Base-by-base conservation (phyloP, 1,140 invertebrate species). In the Planococcus citri region DNA sequence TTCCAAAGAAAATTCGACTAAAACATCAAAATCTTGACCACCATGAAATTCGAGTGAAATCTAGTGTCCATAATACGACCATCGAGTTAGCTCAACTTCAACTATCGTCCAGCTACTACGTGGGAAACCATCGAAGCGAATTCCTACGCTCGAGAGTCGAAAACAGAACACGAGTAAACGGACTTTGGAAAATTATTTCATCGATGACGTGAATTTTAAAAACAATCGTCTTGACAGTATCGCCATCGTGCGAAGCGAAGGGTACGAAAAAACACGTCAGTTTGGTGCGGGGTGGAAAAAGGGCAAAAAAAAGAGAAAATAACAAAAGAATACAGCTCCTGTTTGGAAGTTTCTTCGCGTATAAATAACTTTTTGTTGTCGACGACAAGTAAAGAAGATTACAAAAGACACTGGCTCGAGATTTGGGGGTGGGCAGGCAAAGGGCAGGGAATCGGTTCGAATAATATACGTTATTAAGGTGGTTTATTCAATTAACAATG, bases 401-500 rank as follows among this genome's bases (percentile, higher is more conserved):
- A 51, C 41, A 51, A 51, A 51, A 51, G 41, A 51, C 41, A 51
- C 12, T 51, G 41, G 12, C 41, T n/a, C n/a, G n/a, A n/a, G n/a
- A n/a, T n/a, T 20, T 51, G 41, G n/a, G 41, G 2, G 41, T 9
- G 41, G 4, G 41, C 41, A 9, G 17, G 41, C 3, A 20, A 51
- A 6, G 33, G 6, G 33, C 6, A 17, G 17, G 17, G 41, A 20
- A 17, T 51, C 41, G 41, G 41, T 51, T 51, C 41, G 41, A 51
- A 20, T 51, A 51, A 64, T 64, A 64, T 25, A 64, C 60, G 60
- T 64, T 64, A 64, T 64, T 64, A 64, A 64, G 60, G 60, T 64
- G 25, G 60, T 64, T 64, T 64, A 64, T 64, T 24, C 60, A 64
- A 64, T 64, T 64, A 64, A 27, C 60, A 64, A 27, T 27, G 60